Base-by-base conservation (phyloP, 2,888 invertebrate genomes). In the Drosophila ustulata region DNA sequence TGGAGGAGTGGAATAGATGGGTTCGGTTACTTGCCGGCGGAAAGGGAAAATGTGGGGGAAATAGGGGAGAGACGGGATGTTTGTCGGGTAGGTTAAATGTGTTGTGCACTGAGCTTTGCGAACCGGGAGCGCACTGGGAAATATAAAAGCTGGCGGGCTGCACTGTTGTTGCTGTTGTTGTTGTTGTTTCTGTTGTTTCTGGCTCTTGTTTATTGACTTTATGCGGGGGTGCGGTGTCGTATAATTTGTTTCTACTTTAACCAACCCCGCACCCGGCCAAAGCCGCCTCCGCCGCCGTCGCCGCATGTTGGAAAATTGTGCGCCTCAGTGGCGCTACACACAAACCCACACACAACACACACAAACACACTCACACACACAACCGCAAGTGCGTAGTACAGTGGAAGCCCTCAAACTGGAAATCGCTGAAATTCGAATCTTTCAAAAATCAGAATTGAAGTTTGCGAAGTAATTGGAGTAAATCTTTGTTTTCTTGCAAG, bases 231-330 rank as follows among this genome's bases (percentile, higher is more conserved):
- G 86, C 66, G 83, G 80, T 75, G 59, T 87, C 80, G 84, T 82
- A 89, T 85, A 85, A 85, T 85, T 85, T 85, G 85, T 84, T 85
- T 85, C 85, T 73, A 80, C 88, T 87, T 78, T 84, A 88, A 86
- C 83, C 61, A 61, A 75, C 67, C 66, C 58, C 70, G 7, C 34
- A 49, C 70, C 51, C 11, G n/a, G 23, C 46, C 13, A 41, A 41
- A 41, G 39, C 43, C 43, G 59, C 18, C 18, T 18, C 18, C 43
- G 59, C 43, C 43, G 56, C 18, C 18, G 1, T 1, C 43, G 59
- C 68, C 63, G 39, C 62, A 71, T 65, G 71, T 68, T 79, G 68
- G 79, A 78, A 88, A 86, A 81, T 68, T 88, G 80, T 85, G 78
- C 86, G 88, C 86, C 83, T 82, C 83, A 82, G 52, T 75, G 85